Evolutionary conservation across 1,140 invertebrate species (phyloP).

Genomic region (Atta cephalotes): DNA sequence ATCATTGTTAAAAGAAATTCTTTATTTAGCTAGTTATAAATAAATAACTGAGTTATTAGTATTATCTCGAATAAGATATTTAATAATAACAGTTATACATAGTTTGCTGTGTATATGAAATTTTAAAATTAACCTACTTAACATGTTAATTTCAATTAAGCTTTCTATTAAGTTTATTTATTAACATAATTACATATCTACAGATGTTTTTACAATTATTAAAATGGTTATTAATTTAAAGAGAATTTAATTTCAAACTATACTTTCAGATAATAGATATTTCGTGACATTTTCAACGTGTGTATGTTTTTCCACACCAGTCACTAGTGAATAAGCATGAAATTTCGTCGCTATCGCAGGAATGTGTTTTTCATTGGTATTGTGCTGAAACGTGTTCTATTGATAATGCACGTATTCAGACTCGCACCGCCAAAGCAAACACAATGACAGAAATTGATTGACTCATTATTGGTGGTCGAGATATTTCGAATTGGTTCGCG

Average conservation of each 20-base stretch:
- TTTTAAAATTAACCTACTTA: background rate
- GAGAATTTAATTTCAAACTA: background rate
- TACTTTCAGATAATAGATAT: background rate
- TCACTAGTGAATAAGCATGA: background rate
- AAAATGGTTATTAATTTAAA: background rate
- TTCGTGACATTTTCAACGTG: background rate
- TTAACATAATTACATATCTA: background rate
- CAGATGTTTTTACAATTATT: background rate
- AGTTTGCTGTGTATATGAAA: background rate
- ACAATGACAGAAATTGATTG: slow-evolving; percentile 58
- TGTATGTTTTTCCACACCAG: background rate
- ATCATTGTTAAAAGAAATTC: slow-evolving; percentile 3
- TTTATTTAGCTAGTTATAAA: background rate
- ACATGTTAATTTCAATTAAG: background rate
- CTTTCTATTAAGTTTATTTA: background rate
- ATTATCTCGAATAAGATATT: background rate
- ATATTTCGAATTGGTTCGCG: slow-evolving; percentile 53
- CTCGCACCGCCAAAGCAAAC: background rate
- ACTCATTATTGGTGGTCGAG: slow-evolving; percentile 42
- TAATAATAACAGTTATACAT: background rate
- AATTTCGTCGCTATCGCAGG: background rate
- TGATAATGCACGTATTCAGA: slow-evolving; percentile 9
- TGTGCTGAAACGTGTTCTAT: slow-evolving; percentile 25
- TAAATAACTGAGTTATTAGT: background rate
- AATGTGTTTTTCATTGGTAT: slow-evolving; percentile 30